Evolutionary conservation across 1,140 invertebrate genomes (phyloP).

Genomic region (Drosophila navojoa): DNA sequence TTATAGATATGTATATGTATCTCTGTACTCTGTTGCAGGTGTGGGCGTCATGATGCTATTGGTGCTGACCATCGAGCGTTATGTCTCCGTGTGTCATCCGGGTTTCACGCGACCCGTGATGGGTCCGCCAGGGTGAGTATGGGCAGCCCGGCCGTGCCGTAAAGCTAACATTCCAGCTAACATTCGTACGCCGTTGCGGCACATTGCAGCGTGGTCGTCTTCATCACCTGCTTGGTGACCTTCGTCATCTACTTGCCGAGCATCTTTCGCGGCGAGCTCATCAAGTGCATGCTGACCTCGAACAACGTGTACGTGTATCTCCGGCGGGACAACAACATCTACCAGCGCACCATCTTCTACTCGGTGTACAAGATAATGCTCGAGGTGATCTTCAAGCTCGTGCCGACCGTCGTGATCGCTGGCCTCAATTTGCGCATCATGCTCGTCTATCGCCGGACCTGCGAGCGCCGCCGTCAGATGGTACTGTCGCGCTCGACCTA

Average conservation of each 20-base stretch:
- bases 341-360: conserved; percentile 85
- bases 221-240: conserved; percentile 86
- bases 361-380: conserved; percentile 87
- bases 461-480: conserved; percentile 87
- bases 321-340: conserved; percentile 85
- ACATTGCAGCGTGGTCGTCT: conserved; percentile 85
- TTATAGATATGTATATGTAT: too few species aligned
- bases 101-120: conserved; percentile 86
- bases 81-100: conserved; percentile 92
- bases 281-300: conserved; percentile 85
- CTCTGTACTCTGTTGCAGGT: conserved; percentile 83
- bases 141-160: not conserved
- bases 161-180: not conserved
- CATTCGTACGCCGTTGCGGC: too few species aligned
- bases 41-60: conserved; percentile 91
- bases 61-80: conserved; percentile 91
- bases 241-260: conserved; percentile 88
- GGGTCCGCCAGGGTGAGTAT: conserved; percentile 85
- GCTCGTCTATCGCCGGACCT: conserved; percentile 88
- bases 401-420: conserved; percentile 88
- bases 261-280: conserved; percentile 87
- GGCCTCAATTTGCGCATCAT: conserved; percentile 89
- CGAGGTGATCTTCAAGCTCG: conserved; percentile 88
- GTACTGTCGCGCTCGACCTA: conserved; percentile 84
- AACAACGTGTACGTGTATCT: conserved; percentile 85